These are phyloP conservation scores for Cheilosia vulpina DNA, from an alignment of 2,888 invertebrate species.

Conservation along the genomic window DNA sequence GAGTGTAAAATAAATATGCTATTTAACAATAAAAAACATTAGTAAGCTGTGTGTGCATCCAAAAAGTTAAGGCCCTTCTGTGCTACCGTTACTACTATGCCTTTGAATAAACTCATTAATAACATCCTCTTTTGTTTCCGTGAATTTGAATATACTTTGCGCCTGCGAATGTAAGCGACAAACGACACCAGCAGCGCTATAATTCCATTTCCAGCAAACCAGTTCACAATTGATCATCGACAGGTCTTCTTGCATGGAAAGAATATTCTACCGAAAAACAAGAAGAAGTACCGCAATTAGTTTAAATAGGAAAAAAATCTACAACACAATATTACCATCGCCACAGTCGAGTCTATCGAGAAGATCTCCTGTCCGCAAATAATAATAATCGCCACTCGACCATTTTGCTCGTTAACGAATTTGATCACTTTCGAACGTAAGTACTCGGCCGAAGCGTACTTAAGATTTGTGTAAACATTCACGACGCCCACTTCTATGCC, in stretches of 20 bases:
- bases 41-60: not conserved
- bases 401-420: conserved; percentile 87
- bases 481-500: conserved; percentile 85
- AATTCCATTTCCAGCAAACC: conserved; percentile 85
- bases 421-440: conserved; percentile 88
- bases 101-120: conserved; percentile 60
- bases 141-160: conserved; percentile 79
- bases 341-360: conserved; percentile 87
- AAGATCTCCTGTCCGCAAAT: conserved; percentile 88
- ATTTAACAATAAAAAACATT: conserved; percentile 14
- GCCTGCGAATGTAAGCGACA: conserved; percentile 79
- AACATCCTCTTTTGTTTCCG: conserved; percentile 78
- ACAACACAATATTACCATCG: conserved; percentile 83
- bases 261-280: conserved; percentile 84
- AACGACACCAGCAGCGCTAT: conserved; percentile 81
- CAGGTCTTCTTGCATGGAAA: conserved; percentile 85
- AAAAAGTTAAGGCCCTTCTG: conserved; percentile 27
- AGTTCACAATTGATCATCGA: conserved; percentile 84
- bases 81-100: conserved; percentile 17
- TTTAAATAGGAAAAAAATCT: not conserved
- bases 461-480: conserved; percentile 88
- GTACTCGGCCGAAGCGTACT: conserved; percentile 93
- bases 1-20: conserved; percentile 35
- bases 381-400: conserved; percentile 87
- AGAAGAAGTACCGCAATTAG: not conserved